Evolutionary conservation across 2,113 vertebrate species (phyloP), one percentile per base, ranked within the genome.

Genomic region (Gymnarchus niloticus): DNA sequence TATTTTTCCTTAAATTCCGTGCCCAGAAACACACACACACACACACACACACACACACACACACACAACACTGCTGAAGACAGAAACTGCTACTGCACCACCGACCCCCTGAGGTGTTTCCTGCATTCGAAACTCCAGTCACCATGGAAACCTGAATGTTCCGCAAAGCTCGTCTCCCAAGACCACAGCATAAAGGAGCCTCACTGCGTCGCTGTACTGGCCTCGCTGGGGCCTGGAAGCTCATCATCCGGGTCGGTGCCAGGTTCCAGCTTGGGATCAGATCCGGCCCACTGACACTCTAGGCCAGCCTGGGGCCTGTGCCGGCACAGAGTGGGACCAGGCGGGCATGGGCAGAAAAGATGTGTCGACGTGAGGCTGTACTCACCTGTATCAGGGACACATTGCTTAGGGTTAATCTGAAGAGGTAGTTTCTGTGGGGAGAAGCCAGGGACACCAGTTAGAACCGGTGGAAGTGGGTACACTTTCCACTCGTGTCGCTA

Each of bases 311-410:
- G 23, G 33, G 54, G 17, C 51, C 12, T n/a, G 44, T 19, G 80
- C 49, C 51, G 14, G 51, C 51, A 81, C n/a, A n/a, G 25, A 33
- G 2, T 33, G 37, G 8, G 69, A 46, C 25, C 51, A 17, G 21
- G 9, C 48, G 84, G 56, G 37, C 81, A 44, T 41, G 52, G 57
- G 37, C 56, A 14, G 82, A n/a, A 14, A 59, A 44, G 37, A 49
- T 1, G 8, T 49, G 23, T 21, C 8, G 44, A 0, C 44, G 6
- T 76, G 33, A 41, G 52, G 3, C 52, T 21, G 4, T 19, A 85
- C 94, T 80, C 96, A 99, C 98, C 97, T 99, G 97, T 88, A 98
- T 95, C 81, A 98, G 93, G 83, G 97, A 98, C 93, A 99, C 87
- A 89, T 99, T 99, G 92, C 92, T 94, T 85, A 99, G 96, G 92